Conservation (phyloP, 35 echinoderm and acorn worm species). For the Amphiura filiformis region DNA sequence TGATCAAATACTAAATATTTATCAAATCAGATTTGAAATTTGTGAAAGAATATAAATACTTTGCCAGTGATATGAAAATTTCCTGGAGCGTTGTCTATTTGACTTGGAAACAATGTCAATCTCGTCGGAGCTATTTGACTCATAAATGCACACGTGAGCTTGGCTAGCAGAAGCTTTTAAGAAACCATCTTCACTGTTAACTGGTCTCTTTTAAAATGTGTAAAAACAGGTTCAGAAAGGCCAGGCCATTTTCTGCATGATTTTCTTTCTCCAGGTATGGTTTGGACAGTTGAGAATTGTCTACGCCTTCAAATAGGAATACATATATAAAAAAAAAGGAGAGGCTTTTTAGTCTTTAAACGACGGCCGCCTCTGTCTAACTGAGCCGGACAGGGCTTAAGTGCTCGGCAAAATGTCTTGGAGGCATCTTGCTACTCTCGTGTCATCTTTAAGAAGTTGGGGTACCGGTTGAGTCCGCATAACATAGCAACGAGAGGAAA, state of each 20-base stretch:
- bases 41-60: background rate
- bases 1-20: background rate
- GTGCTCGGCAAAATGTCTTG: background rate
- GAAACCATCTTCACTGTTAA: background rate
- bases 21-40: background rate
- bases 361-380: background rate
- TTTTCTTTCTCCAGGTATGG: background rate
- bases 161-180: background rate
- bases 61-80: background rate
- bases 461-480: background rate
- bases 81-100: background rate
- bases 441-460: background rate
- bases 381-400: slow-evolving; percentile 3
- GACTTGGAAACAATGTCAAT: background rate
- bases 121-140: background rate
- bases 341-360: background rate
- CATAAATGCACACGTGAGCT: background rate
- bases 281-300: background rate
- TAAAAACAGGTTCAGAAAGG: slow-evolving; percentile 3
- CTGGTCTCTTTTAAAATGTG: background rate
- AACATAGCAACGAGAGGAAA: background rate
- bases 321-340: background rate
- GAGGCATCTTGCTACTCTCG: background rate
- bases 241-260: background rate
- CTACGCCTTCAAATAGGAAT: background rate